Conservation (phyloP, 2,888 invertebrate species). For the Polietes domitor region DNA sequence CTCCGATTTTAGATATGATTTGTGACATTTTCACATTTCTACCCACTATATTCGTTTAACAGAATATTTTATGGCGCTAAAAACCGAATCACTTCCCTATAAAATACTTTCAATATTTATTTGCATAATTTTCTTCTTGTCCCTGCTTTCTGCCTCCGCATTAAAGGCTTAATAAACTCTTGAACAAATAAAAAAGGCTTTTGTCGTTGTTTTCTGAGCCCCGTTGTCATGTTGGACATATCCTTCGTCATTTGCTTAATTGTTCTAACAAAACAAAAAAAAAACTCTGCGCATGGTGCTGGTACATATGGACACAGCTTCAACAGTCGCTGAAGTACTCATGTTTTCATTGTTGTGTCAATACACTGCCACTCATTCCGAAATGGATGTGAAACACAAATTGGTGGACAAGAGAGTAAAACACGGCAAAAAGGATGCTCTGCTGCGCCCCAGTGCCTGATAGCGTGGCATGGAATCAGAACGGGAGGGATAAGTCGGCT, state of each 20-base stretch:
- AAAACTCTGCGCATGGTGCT: neutral
- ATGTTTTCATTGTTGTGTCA: constrained; percentile 25
- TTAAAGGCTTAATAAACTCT: neutral
- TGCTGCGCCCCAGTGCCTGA: neutral
- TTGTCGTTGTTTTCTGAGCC: neutral
- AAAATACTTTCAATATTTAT: neutral
- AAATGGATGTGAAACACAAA: neutral
- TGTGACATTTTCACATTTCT: no score
- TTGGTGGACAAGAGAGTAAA: neutral
- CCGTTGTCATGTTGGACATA: neutral
- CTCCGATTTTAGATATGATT: no score
- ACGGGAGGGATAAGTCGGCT: neutral
- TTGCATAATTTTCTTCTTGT: neutral
- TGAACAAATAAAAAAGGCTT: neutral
- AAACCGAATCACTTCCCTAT: neutral
- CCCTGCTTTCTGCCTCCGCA: neutral
- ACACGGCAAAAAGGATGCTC: neutral
- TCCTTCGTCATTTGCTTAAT: constrained; percentile 22
- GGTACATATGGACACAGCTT: neutral
- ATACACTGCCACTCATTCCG: constrained; percentile 1
- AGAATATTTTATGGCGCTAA: no score
- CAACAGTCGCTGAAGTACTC: neutral
- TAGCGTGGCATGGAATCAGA: neutral
- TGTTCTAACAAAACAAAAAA: constrained; percentile 6
- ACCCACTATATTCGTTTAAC: no score